Base-by-base conservation (phyloP, 1,140 invertebrate genomes). In the Trichoplusia ni region DNA sequence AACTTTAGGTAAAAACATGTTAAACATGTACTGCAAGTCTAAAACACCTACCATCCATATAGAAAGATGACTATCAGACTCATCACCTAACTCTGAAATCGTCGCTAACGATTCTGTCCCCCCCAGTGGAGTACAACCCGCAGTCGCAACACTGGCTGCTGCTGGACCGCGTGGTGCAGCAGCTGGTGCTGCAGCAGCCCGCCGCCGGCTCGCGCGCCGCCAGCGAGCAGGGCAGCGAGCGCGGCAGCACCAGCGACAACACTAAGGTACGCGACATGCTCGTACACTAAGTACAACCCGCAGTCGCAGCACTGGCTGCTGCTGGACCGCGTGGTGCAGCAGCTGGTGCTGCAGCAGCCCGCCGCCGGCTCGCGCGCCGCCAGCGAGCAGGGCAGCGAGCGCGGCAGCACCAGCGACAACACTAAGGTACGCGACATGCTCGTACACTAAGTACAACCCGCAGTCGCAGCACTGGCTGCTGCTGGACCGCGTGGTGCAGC, bases 91-190 rank as follows among this genome's bases (percentile, higher is more conserved):
- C n/a, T n/a, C n/a, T n/a, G n/a, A n/a, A n/a, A n/a, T n/a, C n/a
- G n/a, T n/a, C n/a, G n/a, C n/a, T n/a, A n/a, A n/a, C n/a, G n/a
- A n/a, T n/a, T n/a, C n/a, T 29, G 3, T 44, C 16, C 11, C 16
- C 13, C 25, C n/a, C 75, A 82, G 90, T 90, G 82, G 87, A 91
- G 49, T 91, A 90, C 79, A 86, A 80, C 66, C 94, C 95, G 1
- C 94, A 96, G 89, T 95, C 95, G 16, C 97, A 98, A 66, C 95
- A 98, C 79, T 99, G 98, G 98, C 89, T 98, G 18, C 91, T 99
- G 21, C 96, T 99, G 77, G 98, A 99, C 88, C 94, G 98, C 51
- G 95, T 99, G 46, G 94, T 97, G n/a, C 98, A 99, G 84, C 98
- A 99, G 90, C 94, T 99, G 25, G 95, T 98, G 16, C 90, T 99